Base-by-base conservation (phyloP, 2,888 invertebrate genomes). In the Cheilosia scutellata region DNA sequence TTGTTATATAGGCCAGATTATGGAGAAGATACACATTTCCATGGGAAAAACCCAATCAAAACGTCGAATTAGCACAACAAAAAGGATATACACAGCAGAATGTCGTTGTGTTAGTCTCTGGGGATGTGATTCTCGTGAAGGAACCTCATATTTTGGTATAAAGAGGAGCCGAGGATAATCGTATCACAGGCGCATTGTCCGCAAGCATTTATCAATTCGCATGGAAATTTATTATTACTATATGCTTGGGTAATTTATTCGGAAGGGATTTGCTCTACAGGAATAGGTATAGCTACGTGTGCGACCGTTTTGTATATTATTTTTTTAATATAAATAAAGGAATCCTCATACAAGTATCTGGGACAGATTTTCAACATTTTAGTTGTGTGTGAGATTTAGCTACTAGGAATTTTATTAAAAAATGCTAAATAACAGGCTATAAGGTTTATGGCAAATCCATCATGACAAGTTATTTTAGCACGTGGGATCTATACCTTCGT, bases 161-260 rank as follows among this genome's bases (percentile, higher is more conserved):
- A 51, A 16, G n/a, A 51, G n/a, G 31, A 37, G n/a, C 65, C 16
- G 11, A n/a, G 60, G 33, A 77, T 60, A 68, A 77, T 75, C 83
- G 68, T 68, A 63, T 74, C 70, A 75, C 40, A 58, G 78, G 62
- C 49, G 53, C 40, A 37, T 62, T 68, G 51, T 68, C 44, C 47
- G 55, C 63, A 84, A 75, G 79, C 79, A 80, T 66, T 76, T 66
- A 47, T 66, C 65, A 66, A 66, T 60, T 84, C 66, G 66, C 49
- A 71, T 76, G 80, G 71, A 80, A 75, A 75, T 76, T 60, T 75
- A 60, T 71, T 79, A 40, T 37, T 49, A 31, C 42, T 78, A 74
- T 78, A 74, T 57, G 74, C 62, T 79, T 57, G 63, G 51, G 51
- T 55, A 44, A 58, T 66, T 68, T 65, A 63, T 70, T 79, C 37